Conservation (phyloP, 2,888 invertebrate species). For the Drosophila crucigera region DNA sequence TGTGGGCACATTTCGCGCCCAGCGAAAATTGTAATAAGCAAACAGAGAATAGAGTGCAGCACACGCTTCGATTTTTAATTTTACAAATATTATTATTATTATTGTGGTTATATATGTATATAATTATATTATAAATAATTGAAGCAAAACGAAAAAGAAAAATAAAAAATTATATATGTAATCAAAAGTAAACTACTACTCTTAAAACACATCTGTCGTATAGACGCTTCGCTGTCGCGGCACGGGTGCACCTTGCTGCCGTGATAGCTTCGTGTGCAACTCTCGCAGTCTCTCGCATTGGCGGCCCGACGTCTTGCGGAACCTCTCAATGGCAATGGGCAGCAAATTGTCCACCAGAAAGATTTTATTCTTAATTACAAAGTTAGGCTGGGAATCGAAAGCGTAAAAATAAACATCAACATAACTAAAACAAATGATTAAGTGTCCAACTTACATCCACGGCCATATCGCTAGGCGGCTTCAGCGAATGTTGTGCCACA, state of each 20-base stretch:
- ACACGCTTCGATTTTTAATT: slow-evolving; percentile 82
- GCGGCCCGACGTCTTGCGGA: slow-evolving; percentile 79
- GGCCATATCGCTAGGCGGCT: slow-evolving; percentile 80
- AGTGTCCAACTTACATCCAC: slow-evolving; percentile 81
- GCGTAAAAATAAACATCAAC: not conserved
- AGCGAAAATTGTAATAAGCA: slow-evolving; percentile 61
- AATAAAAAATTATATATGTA: slow-evolving; percentile 83
- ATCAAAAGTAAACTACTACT: slow-evolving; percentile 67
- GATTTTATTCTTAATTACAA: slow-evolving; percentile 84
- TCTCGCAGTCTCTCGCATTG: slow-evolving; percentile 78
- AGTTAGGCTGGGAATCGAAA: slow-evolving; percentile 81
- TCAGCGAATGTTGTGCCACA: slow-evolving; percentile 83
- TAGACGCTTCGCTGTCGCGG: slow-evolving; percentile 85
- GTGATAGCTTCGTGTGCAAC: slow-evolving; percentile 73
- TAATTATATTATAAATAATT: slow-evolving; percentile 84
- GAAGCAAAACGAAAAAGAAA: slow-evolving; percentile 78
- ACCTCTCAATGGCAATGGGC: slow-evolving; percentile 83
- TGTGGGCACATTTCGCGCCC: slow-evolving; percentile 63
- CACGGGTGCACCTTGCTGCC: slow-evolving; percentile 80
- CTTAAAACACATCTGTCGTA: slow-evolving; percentile 84
- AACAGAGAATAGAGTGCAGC: slow-evolving; percentile 78
- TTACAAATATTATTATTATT: slow-evolving; percentile 81
- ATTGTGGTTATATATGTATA: slow-evolving; percentile 84
- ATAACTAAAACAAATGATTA: not conserved
- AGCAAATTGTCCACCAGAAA: slow-evolving; percentile 84